These are phyloP conservation scores for Andrena bicolor DNA, from an alignment of 2,888 invertebrate species.

Conservation along the genomic window DNA sequence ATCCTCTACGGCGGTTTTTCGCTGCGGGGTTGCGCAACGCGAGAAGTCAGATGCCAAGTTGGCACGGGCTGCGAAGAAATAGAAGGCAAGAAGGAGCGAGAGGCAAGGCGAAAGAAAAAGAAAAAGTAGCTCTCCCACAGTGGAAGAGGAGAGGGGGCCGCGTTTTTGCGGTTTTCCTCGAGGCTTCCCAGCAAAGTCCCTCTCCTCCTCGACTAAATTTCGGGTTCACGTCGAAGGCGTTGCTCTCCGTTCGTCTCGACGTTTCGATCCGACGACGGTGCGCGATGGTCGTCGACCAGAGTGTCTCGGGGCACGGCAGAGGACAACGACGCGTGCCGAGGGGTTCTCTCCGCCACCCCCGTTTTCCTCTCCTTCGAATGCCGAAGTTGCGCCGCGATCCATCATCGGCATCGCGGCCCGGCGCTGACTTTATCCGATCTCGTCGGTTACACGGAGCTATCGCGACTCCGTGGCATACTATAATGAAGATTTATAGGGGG, in stretches of 20 bases:
- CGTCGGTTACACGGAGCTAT: conserved; percentile 50
- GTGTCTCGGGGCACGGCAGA: background rate
- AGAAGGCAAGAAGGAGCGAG: background rate
- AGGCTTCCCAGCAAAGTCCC: conserved; percentile 52
- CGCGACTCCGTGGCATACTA: conserved; percentile 70
- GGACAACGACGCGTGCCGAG: conserved; percentile 31
- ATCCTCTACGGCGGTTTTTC: background rate
- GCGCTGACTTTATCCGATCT: conserved; percentile 67
- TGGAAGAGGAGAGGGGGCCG: conserved; percentile 23
- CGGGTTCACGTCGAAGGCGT: conserved; percentile 63
- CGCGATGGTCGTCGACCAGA: background rate
- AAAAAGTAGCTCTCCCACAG: background rate
- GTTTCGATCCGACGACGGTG: conserved; percentile 64
- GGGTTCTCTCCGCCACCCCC: conserved; percentile 4
- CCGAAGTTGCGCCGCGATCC: conserved; percentile 58
- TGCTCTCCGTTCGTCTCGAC: conserved; percentile 68
- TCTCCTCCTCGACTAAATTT: conserved; percentile 59
- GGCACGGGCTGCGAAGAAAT: conserved; percentile 32
- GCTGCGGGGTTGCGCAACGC: conserved; percentile 48
- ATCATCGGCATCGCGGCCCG: conserved; percentile 59
- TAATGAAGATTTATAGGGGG: conserved; percentile 81
- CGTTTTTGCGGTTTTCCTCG: conserved; percentile 55
- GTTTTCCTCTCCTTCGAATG: conserved; percentile 21
- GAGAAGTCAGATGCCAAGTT: conserved; percentile 54
- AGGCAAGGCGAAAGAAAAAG: background rate